phyloP scores from a whole-genome alignment of 2,113 vertebrate species.

The Dromaius novaehollandiae region DNA sequence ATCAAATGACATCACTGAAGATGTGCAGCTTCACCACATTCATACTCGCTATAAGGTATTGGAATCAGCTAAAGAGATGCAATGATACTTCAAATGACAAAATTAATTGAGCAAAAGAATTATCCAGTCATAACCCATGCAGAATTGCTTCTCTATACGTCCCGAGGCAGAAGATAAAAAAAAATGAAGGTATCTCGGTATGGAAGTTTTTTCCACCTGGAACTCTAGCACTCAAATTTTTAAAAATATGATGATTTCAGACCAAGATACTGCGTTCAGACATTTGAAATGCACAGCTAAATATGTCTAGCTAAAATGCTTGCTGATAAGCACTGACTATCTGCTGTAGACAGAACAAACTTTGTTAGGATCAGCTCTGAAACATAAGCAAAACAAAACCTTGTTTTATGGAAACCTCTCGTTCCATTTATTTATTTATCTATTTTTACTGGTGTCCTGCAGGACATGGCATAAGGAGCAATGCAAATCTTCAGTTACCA shows the following conservation, averaged over 20 bases:
- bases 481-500: not conserved
- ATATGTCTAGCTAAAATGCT: not conserved
- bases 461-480: not conserved
- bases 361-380: not conserved
- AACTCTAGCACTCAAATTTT: not conserved
- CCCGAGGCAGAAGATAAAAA: not conserved
- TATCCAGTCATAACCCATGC: not conserved
- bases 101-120: not conserved
- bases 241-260: not conserved
- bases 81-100: not conserved
- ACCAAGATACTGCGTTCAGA: not conserved
- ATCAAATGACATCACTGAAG: not conserved
- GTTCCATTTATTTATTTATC: not conserved
- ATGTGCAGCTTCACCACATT: not conserved
- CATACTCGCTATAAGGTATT: not conserved
- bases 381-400: not conserved
- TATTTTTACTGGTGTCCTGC: not conserved
- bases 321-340: not conserved
- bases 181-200: not conserved
- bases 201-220: not conserved
- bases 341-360: not conserved
- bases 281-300: not conserved
- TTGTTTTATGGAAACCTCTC: not conserved
- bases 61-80: not conserved
- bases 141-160: not conserved